These are phyloP conservation scores for Brachypalpus laphriformis DNA, from an alignment of 2,888 invertebrate species.

Conservation along the genomic window DNA sequence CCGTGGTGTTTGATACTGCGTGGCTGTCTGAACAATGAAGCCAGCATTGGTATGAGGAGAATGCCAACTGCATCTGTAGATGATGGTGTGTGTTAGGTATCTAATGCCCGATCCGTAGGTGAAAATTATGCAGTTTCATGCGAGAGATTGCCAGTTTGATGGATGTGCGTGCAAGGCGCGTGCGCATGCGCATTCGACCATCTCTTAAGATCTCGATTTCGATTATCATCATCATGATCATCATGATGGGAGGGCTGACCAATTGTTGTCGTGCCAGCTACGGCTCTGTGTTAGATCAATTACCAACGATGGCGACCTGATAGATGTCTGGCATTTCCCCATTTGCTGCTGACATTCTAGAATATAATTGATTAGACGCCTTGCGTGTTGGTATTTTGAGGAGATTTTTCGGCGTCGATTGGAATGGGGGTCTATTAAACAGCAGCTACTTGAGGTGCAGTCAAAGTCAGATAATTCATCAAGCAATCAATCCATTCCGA, in stretches of 20 bases:
- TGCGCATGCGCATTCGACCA: conserved; percentile 37
- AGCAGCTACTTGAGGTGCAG: conserved; percentile 16
- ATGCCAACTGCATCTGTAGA: background rate
- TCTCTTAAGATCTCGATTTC: conserved; percentile 19
- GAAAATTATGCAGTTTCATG: conserved; percentile 58
- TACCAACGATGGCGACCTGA: conserved; percentile 26
- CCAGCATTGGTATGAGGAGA: background rate
- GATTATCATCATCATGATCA: conserved; percentile 36
- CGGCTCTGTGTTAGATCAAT: conserved; percentile 34
- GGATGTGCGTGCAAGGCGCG: conserved; percentile 52
- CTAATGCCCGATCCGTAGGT: conserved; percentile 34
- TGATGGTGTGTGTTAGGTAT: background rate
- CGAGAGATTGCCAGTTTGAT: conserved; percentile 36
- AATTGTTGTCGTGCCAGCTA: conserved; percentile 35
- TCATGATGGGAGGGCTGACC: conserved; percentile 42
- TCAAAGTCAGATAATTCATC: conserved; percentile 41
- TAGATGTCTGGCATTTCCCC: conserved; percentile 39
- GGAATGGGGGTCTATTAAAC: conserved; percentile 10
- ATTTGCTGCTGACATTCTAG: conserved; percentile 32
- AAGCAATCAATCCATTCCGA: conserved; percentile 38
- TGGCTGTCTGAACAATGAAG: conserved; percentile 23
- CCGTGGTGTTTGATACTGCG: conserved; percentile 14
- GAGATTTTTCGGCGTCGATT: conserved; percentile 29
- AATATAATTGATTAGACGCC: conserved; percentile 61
- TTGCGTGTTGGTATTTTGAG: conserved; percentile 39